phyloP scores from a whole-genome alignment of 2,113 vertebrate species.

The Vireo altiloquus region DNA sequence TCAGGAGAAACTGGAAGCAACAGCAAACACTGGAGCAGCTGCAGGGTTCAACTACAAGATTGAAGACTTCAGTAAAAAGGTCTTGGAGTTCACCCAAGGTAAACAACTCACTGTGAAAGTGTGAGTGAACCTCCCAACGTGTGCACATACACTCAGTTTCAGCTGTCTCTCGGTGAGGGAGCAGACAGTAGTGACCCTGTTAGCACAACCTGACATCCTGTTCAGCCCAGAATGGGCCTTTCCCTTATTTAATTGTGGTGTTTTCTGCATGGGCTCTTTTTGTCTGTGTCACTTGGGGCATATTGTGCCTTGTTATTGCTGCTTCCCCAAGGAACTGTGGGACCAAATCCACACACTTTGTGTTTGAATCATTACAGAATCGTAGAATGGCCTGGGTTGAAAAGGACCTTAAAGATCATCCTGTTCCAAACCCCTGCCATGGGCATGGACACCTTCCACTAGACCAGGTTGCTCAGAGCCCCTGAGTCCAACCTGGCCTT shows the following conservation, averaged over 20 bases:
- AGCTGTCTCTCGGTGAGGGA: background rate
- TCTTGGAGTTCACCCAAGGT: constrained; percentile 79
- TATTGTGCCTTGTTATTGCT: background rate
- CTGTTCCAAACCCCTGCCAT: rapidly evolving
- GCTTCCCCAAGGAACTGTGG: background rate
- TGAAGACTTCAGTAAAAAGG: constrained; percentile 76
- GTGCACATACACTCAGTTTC: background rate
- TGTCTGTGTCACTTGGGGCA: background rate
- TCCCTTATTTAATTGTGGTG: background rate
- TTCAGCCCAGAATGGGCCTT: background rate
- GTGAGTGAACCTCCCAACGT: rapidly evolving
- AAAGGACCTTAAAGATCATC: background rate
- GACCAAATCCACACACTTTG: background rate
- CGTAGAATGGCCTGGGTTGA: no score
- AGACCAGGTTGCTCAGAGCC: background rate
- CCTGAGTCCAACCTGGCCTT: background rate
- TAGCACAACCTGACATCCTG: background rate
- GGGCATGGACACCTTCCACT: background rate
- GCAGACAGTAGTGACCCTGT: background rate
- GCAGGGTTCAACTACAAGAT: constrained; percentile 83
- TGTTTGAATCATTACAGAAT: background rate
- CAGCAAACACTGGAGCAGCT: constrained; percentile 72
- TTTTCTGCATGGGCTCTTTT: background rate
- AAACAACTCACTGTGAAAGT: background rate
- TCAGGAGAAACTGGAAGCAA: constrained; percentile 73